Evolutionary conservation across 2,888 invertebrate species (phyloP).

Genomic region (Chrysopilus asiliformis): DNA sequence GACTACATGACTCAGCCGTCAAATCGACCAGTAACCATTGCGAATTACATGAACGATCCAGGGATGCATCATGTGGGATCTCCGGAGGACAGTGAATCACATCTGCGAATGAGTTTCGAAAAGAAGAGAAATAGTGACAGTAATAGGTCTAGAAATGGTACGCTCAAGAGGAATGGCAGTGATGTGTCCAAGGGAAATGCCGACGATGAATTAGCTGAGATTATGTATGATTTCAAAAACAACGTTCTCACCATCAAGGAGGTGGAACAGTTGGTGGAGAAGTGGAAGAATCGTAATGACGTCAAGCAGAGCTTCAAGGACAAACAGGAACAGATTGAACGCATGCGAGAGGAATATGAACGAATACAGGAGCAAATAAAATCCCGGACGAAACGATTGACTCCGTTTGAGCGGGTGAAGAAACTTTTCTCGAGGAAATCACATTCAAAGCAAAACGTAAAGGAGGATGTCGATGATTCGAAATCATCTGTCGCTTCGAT

Average conservation of each 20-base stretch:
- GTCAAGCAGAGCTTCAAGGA: slow-evolving; percentile 76
- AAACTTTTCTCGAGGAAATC: slow-evolving; percentile 58
- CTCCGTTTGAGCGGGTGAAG: slow-evolving; percentile 66
- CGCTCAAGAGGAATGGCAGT: slow-evolving; percentile 31
- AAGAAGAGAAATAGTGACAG: slow-evolving; percentile 10
- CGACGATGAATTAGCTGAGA: slow-evolving; percentile 69
- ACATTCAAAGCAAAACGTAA: slow-evolving; percentile 1
- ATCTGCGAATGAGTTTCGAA: slow-evolving; percentile 13
- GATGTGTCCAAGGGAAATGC: slow-evolving; percentile 32
- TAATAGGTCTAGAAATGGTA: slow-evolving; percentile 21
- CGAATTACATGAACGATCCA: slow-evolving; percentile 9
- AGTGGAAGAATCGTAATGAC: slow-evolving; percentile 77
- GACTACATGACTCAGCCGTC: slow-evolving; percentile 34
- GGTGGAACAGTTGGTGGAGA: slow-evolving; percentile 71
- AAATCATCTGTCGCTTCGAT: slow-evolving; percentile 32
- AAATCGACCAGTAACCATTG: slow-evolving; percentile 29
- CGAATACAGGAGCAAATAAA: slow-evolving; percentile 67
- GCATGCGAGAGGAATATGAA: slow-evolving; percentile 70
- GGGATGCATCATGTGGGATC: not conserved
- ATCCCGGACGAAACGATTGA: slow-evolving; percentile 58
- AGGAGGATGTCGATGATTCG: slow-evolving; percentile 25
- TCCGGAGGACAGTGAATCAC: slow-evolving; percentile 10
- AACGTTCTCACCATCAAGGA: slow-evolving; percentile 75
- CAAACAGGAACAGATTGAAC: slow-evolving; percentile 67
- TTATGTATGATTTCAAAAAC: slow-evolving; percentile 79